Evolutionary conservation across 2,797 vertebrate genomes (phyloP).

Genomic region (Delichon dasypus): DNA sequence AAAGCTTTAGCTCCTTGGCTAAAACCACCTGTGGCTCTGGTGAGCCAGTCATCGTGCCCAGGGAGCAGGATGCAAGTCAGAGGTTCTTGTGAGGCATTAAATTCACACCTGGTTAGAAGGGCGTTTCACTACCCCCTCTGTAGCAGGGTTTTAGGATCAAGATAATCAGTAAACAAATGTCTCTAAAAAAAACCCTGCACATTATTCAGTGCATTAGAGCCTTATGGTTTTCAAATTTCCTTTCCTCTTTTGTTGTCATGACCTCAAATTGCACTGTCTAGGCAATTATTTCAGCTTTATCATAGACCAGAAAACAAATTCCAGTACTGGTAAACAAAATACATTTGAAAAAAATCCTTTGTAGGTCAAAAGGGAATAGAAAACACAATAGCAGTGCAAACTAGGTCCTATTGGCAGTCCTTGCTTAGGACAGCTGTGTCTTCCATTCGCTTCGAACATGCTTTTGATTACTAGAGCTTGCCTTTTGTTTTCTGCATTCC

Average conservation of each 20-base stretch:
- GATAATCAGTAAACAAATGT: background rate
- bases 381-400: background rate
- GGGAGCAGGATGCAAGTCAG: background rate
- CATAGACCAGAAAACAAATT: background rate
- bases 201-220: background rate
- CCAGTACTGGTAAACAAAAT: background rate
- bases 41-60: no score
- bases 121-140: background rate
- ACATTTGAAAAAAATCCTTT: accelerated
- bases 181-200: accelerated
- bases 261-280: background rate
- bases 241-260: background rate
- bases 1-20: background rate
- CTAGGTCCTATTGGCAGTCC: background rate
- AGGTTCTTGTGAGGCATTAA: background rate
- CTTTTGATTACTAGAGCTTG: background rate
- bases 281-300: background rate
- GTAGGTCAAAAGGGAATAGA: background rate
- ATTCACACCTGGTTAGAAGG: background rate
- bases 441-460: background rate
- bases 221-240: background rate
- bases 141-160: background rate
- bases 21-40: background rate
- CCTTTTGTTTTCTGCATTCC: background rate
- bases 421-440: background rate